Evolutionary conservation across 2,888 invertebrate species (phyloP), one percentile per base, ranked within the genome.

Genomic region (Endotricha flammealis): DNA sequence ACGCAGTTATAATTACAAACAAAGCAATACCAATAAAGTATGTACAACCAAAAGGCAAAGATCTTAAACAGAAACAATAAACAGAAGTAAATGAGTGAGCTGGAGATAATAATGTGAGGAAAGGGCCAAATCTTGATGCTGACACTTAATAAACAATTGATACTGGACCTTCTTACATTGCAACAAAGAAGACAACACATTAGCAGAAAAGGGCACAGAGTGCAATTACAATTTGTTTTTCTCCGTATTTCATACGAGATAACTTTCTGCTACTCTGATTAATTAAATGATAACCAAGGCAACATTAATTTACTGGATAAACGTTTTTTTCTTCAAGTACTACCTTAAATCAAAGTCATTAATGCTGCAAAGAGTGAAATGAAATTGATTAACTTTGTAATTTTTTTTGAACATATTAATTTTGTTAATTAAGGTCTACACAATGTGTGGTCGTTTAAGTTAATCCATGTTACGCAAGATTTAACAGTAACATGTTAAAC

Each of bases 261-360:
- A 65, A 52, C 61, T 67, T 63, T 64, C 57, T 56, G 57, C 53
- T 61, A 60, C 61, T 56, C 54, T 61, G 74, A 76, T 76, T 74
- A 74, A 77, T 74, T 76, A 73, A 72, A 66, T 67, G 72, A 76
- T 76, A 72, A 60, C 46, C 42, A 48, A 48, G 42, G 50, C 39
- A 53, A 54, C 61, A 63, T 64, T 67, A 60, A 74, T 70, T 75
- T 57, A 68, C 67, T 64, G 58, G 58, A 51, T 56, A 55, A 57
- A 60, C 52, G 47, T 51, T 46, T 60, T 59, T 57, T 62, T 48
- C 50, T 40, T 29, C n/a, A n/a, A 47, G 50, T 48, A 43, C 43
- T 36, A 55, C 48, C 48, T 50, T 51, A 53, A 53, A 59, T 51
- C 48, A 50, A 53, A 50, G 53, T 57, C 55, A 53, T 59, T 61